phyloP scores from a whole-genome alignment of 1,140 invertebrate genomes.

The Leptinotarsa undecemlineata region DNA sequence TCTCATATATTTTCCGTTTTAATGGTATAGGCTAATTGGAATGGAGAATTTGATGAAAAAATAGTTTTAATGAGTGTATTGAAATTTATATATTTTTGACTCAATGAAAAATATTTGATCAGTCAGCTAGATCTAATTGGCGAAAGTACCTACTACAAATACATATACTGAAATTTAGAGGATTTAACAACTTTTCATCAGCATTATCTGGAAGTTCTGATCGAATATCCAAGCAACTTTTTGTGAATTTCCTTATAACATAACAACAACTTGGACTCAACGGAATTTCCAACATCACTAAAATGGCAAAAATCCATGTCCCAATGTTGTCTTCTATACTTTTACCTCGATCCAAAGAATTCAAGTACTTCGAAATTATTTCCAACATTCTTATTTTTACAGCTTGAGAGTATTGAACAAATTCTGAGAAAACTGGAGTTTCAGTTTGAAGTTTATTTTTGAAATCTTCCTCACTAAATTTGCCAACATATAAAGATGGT shows the following conservation, averaged over 20 bases:
- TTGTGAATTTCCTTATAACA: constrained; percentile 50
- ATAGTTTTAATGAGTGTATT: too few species aligned
- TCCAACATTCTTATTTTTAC: constrained; percentile 48
- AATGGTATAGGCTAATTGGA: too few species aligned
- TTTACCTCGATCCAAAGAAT: constrained; percentile 35
- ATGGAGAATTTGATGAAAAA: too few species aligned
- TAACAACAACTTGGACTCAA: constrained; percentile 50
- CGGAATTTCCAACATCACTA: constrained; percentile 52
- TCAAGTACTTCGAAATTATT: constrained; percentile 41
- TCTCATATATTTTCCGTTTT: too few species aligned
- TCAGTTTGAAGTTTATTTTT: constrained; percentile 16
- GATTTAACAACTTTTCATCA: constrained; percentile 38
- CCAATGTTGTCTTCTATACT: constrained; percentile 41
- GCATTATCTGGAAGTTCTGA: constrained; percentile 39
- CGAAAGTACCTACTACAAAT: constrained; percentile 53
- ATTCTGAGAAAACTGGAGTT: constrained; percentile 37
- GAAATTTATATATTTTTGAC: too few species aligned
- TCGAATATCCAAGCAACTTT: constrained; percentile 51
- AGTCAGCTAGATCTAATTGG: constrained; percentile 53
- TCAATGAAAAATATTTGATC: neutral
- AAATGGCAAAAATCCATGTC: constrained; percentile 52
- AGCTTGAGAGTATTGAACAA: constrained; percentile 43
- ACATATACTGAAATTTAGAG: constrained; percentile 55
- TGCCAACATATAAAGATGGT: neutral
- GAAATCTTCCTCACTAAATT: constrained; percentile 25